Evolutionary conservation across 2,797 vertebrate genomes (phyloP).

Genomic region (Pithecia hirsuta): DNA sequence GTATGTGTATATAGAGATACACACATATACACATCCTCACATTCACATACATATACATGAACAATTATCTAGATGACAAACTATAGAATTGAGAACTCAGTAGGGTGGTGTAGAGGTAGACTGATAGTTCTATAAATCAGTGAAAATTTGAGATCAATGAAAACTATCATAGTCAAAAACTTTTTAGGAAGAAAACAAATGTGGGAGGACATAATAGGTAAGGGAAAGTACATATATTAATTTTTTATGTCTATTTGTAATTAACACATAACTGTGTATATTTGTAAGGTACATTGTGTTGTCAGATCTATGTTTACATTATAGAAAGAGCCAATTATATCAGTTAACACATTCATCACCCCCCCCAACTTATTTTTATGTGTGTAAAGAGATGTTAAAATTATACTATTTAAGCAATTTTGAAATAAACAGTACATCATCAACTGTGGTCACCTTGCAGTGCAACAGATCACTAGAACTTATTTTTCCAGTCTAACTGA

Average conservation of each 20-base stretch:
- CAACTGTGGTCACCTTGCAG: not conserved
- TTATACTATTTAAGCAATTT: not conserved
- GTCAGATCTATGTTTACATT: not conserved
- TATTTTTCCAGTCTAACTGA: not conserved
- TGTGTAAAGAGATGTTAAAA: not conserved
- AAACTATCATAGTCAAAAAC: not conserved
- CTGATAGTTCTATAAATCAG: not conserved
- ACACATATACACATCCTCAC: not conserved
- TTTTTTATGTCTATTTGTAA: not conserved
- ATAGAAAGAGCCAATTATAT: not conserved
- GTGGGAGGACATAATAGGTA: not conserved
- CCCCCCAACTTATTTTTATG: not conserved
- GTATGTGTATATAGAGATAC: not conserved
- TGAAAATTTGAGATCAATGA: not conserved
- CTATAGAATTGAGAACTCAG: not conserved
- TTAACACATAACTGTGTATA: not conserved
- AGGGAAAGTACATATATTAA: not conserved
- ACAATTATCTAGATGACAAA: not conserved
- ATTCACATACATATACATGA: fast-evolving
- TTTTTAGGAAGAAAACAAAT: not conserved
- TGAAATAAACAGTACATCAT: not conserved
- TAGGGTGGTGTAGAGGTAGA: not conserved
- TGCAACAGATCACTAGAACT: not conserved
- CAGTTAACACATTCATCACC: not conserved
- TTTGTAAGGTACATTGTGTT: not conserved